These are phyloP conservation scores for Hippocampus comes DNA, from an alignment of 2,113 vertebrate genomes.

Conservation along the genomic window DNA sequence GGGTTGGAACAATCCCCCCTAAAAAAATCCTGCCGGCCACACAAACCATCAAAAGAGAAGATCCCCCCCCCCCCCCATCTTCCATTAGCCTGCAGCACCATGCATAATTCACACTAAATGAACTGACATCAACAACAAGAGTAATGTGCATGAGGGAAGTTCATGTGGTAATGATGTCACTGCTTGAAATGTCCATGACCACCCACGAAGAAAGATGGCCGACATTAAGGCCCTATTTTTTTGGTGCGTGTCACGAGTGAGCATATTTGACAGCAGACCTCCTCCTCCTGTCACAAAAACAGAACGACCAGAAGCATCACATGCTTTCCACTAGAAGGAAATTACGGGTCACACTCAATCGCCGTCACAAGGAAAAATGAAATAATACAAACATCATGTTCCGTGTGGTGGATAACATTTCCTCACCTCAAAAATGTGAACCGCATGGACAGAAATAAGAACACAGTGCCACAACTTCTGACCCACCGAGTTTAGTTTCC, in stretches of 20 bases:
- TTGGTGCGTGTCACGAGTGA: conserved; percentile 24
- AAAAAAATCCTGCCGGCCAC: conserved; percentile 8
- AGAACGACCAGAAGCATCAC: conserved; percentile 12
- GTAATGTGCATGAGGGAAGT: conserved; percentile 7
- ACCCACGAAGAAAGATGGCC: conserved; percentile 18
- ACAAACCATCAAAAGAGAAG: conserved; percentile 17
- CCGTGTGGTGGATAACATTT: conserved; percentile 41
- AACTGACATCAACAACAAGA: conserved; percentile 15
- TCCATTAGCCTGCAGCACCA: conserved; percentile 1
- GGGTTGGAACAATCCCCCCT: conserved; percentile 14
- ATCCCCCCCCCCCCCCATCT: neutral
- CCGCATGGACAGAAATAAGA: conserved; percentile 37
- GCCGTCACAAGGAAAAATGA: conserved; percentile 29
- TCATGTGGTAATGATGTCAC: conserved; percentile 31
- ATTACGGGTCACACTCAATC: conserved; percentile 32
- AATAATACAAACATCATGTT: conserved; percentile 54
- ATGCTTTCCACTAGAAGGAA: conserved; percentile 37
- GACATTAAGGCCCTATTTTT: conserved; percentile 6
- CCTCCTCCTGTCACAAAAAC: conserved; percentile 18
- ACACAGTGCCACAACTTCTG: conserved; percentile 20
- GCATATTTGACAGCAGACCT: conserved; percentile 38
- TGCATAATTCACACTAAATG: conserved; percentile 19
- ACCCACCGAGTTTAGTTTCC: conserved; percentile 21
- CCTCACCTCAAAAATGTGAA: conserved; percentile 45
- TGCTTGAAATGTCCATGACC: conserved; percentile 4